Conservation (phyloP, 1,140 invertebrate species). For the Copidosoma floridanum region DNA sequence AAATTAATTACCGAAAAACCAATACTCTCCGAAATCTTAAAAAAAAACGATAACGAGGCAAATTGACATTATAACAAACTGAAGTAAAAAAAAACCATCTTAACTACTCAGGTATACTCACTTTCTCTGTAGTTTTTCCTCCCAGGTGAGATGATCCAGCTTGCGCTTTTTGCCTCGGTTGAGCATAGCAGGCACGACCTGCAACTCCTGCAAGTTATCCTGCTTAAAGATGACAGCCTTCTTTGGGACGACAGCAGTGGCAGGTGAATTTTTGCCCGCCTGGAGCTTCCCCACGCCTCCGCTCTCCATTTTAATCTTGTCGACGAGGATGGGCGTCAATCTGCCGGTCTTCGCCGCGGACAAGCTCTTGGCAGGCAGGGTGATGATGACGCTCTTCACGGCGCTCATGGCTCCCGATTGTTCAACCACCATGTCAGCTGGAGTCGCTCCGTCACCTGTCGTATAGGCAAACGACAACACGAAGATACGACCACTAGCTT, state of each 20-base stretch:
- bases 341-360: constrained; percentile 21
- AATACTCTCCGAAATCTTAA: not conserved
- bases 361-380: constrained; percentile 45
- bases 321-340: constrained; percentile 38
- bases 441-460: too few relatives aligned
- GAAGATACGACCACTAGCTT: too few relatives aligned
- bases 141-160: constrained; percentile 76
- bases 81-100: too few relatives aligned
- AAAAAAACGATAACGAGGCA: not conserved
- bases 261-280: not conserved
- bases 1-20: not conserved
- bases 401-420: constrained; percentile 38
- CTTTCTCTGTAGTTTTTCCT: constrained; percentile 82
- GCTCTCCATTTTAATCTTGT: constrained; percentile 39
- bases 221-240: constrained; percentile 31
- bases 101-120: constrained; percentile 63
- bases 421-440: not conserved
- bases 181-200: too few relatives aligned
- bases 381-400: constrained; percentile 49
- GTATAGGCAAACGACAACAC: too few relatives aligned
- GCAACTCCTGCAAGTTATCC: constrained; percentile 23
- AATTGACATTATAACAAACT: too few relatives aligned
- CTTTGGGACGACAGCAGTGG: not conserved
- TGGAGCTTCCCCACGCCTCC: not conserved
- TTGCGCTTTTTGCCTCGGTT: constrained; percentile 67